Conservation (phyloP, 2,888 invertebrate species). For the Hedya salicella region DNA sequence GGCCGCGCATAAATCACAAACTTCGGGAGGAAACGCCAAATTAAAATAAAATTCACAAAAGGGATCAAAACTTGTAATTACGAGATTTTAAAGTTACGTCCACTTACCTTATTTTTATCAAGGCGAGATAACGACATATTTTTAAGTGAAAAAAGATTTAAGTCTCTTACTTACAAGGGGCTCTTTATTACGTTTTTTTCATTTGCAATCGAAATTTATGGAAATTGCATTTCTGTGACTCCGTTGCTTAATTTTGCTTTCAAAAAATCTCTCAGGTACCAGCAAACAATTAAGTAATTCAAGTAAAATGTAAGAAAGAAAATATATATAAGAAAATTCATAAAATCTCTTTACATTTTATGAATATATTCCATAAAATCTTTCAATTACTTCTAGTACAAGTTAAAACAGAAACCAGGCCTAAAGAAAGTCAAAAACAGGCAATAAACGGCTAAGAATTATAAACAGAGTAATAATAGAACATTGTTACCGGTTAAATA, state of each 20-base stretch:
- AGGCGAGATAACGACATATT: background rate
- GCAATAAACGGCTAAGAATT: conserved; percentile 4
- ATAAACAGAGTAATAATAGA: background rate
- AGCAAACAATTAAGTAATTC: background rate
- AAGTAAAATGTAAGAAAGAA: background rate
- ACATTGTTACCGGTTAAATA: conserved; percentile 5
- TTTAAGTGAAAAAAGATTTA: conserved; percentile 1
- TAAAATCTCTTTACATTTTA: no score
- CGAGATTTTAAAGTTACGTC: conserved; percentile 31
- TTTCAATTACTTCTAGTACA: background rate
- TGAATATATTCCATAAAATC: no score
- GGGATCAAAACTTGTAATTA: conserved; percentile 41
- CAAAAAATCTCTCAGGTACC: background rate
- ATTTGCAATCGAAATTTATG: background rate
- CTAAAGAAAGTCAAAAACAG: conserved; percentile 1
- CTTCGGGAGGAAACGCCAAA: conserved; percentile 28
- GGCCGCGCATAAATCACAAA: conserved; percentile 28
- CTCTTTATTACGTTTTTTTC: background rate
- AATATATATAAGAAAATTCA: no score
- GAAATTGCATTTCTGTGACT: background rate
- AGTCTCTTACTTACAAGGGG: background rate
- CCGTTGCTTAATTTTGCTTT: conserved; percentile 6
- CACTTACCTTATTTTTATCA: conserved; percentile 10
- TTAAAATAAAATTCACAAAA: conserved; percentile 36
- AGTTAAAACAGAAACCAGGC: background rate